Percentiles rank a stretch among this genome's conserved stretches.
Conservation (phyloP, 2,797 vertebrate genomes). For the Sparus aurata region DNA sequence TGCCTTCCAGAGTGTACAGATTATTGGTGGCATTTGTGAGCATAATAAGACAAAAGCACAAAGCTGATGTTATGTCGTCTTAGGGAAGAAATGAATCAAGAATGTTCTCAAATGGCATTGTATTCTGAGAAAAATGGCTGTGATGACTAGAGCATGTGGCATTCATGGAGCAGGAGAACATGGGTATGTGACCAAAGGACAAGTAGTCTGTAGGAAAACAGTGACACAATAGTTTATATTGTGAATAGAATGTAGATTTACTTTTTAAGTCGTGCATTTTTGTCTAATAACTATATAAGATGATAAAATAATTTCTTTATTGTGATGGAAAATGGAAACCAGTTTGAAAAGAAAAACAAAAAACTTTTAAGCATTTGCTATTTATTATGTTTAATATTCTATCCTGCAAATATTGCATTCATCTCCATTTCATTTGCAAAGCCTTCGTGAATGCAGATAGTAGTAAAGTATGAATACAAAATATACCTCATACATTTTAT, state of each 20-base stretch:
- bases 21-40: slow-evolving; percentile 9
- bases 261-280: slow-evolving; percentile 71
- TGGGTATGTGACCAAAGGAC: slow-evolving; percentile 1
- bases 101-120: background rate
- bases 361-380: slow-evolving; percentile 69
- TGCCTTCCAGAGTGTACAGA: background rate
- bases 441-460: slow-evolving; percentile 67
- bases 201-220: slow-evolving; percentile 25
- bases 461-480: slow-evolving; percentile 77
- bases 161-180: slow-evolving; percentile 15
- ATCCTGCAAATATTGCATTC: slow-evolving; percentile 56
- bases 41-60: slow-evolving; percentile 27
- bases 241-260: slow-evolving; percentile 65
- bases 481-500: slow-evolving; percentile 86
- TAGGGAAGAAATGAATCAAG: background rate
- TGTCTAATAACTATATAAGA: slow-evolving; percentile 40
- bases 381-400: slow-evolving; percentile 75
- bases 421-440: slow-evolving; percentile 58
- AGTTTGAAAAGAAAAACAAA: slow-evolving; percentile 48
- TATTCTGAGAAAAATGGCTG: background rate
- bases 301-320: slow-evolving; percentile 57
- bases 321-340: slow-evolving; percentile 60
- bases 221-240: slow-evolving; percentile 53
- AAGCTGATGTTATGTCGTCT: slow-evolving; percentile 19
- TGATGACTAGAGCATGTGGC: slow-evolving; percentile 40